Percentiles rank a stretch among this genome's conserved stretches.
Conservation (phyloP, 1,140 invertebrate genomes). For the Drosophila eugracilis region DNA sequence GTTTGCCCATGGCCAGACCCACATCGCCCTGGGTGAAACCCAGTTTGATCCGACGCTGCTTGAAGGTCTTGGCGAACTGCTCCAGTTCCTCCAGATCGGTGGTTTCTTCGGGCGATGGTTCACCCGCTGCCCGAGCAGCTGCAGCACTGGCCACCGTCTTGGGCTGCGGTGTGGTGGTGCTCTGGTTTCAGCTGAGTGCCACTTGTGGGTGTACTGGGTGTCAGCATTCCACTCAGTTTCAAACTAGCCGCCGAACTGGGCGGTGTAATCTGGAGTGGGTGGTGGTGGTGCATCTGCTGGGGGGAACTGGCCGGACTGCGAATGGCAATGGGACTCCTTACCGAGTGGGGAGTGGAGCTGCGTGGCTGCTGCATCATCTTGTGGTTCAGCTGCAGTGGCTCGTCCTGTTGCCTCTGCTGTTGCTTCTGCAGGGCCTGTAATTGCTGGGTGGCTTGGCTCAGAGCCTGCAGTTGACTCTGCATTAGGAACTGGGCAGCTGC, state of each 20-base stretch:
- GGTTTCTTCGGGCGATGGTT: slow-evolving; percentile 94
- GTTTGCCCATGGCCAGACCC: slow-evolving; percentile 98
- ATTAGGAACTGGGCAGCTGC: slow-evolving; percentile 81
- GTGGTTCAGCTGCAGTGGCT: slow-evolving; percentile 65
- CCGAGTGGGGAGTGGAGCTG: slow-evolving; percentile 85
- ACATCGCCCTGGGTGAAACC: slow-evolving; percentile 99
- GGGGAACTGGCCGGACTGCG: slow-evolving; percentile 82
- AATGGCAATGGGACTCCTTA: slow-evolving; percentile 83
- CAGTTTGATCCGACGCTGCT: slow-evolving; percentile 97
- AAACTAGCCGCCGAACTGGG: slow-evolving; percentile 77
- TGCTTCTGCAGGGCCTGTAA: slow-evolving; percentile 92
- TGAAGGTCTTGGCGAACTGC: slow-evolving; percentile 98
- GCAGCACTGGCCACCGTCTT: slow-evolving; percentile 82
- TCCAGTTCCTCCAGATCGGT: slow-evolving; percentile 98
- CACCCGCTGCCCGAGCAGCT: slow-evolving; percentile 87
- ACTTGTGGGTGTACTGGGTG: slow-evolving; percentile 87
- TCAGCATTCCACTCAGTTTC: slow-evolving; percentile 85
- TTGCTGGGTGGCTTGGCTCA: slow-evolving; percentile 93
- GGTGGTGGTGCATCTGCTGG: slow-evolving; percentile 43
- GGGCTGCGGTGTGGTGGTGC: slow-evolving; percentile 85
- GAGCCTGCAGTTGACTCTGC: slow-evolving; percentile 88
- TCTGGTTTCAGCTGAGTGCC: slow-evolving; percentile 71
- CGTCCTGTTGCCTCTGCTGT: slow-evolving; percentile 86
- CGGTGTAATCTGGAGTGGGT: slow-evolving; percentile 83
- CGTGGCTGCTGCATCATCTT: slow-evolving; percentile 76